phyloP scores from a whole-genome alignment of 2,888 invertebrate genomes.

The Tuberolachnus salignus region DNA sequence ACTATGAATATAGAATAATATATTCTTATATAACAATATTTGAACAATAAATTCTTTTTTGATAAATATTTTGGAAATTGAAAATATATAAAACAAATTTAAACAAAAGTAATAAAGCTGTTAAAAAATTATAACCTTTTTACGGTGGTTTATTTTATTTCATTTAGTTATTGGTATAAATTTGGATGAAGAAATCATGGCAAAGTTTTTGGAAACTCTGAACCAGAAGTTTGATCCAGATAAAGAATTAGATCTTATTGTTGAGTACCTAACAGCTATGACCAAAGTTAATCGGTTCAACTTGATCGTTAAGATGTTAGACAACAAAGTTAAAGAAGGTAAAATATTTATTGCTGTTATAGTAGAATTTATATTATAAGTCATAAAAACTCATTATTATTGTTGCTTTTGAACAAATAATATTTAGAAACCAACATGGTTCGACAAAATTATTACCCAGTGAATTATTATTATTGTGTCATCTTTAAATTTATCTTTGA shows the following conservation, averaged over 20 bases:
- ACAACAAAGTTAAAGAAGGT: conserved; percentile 55
- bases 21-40: no score
- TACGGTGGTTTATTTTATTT: no score
- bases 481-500: neutral
- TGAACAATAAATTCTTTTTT: no score
- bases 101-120: neutral
- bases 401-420: no score
- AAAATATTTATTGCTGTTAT: conserved; percentile 21
- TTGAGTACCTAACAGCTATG: conserved; percentile 46
- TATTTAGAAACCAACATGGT: no score
- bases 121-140: no score
- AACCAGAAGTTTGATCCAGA: conserved; percentile 45
- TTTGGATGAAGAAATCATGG: conserved; percentile 53
- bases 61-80: no score
- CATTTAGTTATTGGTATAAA: conserved; percentile 45
- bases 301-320: conserved; percentile 48
- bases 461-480: neutral
- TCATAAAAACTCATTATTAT: no score
- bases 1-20: neutral
- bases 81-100: no score
- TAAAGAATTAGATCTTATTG: conserved; percentile 50
- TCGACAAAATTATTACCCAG: neutral
- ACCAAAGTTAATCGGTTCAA: conserved; percentile 47
- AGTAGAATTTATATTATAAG: neutral
- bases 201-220: conserved; percentile 44